Base-by-base conservation (phyloP, 2,888 invertebrate genomes). In the Andrena bucephala region DNA sequence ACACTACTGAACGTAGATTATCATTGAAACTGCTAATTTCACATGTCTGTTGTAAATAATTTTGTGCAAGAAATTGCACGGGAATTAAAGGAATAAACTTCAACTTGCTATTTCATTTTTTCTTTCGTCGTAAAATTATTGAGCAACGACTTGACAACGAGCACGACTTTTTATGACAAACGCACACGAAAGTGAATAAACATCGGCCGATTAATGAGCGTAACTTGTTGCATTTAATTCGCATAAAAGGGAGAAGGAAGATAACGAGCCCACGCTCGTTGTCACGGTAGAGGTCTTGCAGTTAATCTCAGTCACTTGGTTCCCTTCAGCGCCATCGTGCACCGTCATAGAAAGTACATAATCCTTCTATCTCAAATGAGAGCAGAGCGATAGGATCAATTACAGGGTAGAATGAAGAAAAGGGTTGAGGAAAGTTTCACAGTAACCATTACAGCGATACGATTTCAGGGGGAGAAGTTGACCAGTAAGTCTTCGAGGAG, bases 201-300 rank as follows among this genome's bases (percentile, higher is more conserved):
- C 31, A 16, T 8, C n/a, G 4, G 42, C n/a, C 59, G 48, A 75
- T 60, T 69, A 75, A 48, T 8, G 24, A 13, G 6, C 42, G 24
- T 27, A 59, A 69, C 69, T 75, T 75, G 69, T 75, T 69, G 69
- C 74, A 27, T n/a, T 54, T 50, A 50, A 75, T 75, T 69, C 50
- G 48, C 16, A 69, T 50, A 5, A 16, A 5, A 5, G 13, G 7
- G 10, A 24, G 10, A 50, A 20, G 2, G 54, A n/a, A 24, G 33
- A 31, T 8, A 33, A 24, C 24, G 54, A 57, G 57, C 33, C 13
- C 10, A 16, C 8, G 36, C 57, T 69, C 24, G 31, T 69, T 42
- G 10, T 57, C 27, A 2, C 33, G n/a, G n/a, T 8, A 16, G 16
- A 42, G 42, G 1, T 0, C 4, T 67, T 29, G 6, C 16, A 7